Percentiles rank a stretch among this genome's conserved stretches.
Conservation (phyloP, 2,797 vertebrate species). For the Dendrocincla fuliginosa region DNA sequence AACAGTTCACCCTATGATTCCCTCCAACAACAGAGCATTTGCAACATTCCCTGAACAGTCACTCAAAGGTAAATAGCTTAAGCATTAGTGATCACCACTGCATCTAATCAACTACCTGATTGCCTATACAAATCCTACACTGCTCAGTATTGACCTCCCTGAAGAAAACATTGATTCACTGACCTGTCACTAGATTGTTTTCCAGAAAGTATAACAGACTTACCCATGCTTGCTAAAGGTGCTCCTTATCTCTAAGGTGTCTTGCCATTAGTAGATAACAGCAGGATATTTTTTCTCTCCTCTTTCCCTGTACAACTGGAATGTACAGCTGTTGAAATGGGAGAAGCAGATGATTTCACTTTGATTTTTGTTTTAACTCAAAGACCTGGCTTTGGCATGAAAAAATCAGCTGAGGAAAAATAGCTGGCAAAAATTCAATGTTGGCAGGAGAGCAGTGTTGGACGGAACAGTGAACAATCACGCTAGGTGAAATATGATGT, state of each 20-base stretch:
- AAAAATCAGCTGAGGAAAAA: constrained; percentile 28
- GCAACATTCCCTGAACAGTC: neutral
- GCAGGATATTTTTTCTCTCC: neutral
- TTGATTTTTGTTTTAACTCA: constrained; percentile 14
- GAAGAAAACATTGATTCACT: constrained; percentile 51
- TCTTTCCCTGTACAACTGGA: neutral
- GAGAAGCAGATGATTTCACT: constrained; percentile 14
- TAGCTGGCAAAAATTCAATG: neutral
- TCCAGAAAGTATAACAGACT: constrained; percentile 11
- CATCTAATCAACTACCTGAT: constrained; percentile 42
- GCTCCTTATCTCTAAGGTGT: constrained; percentile 3
- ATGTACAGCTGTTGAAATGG: constrained; percentile 3
- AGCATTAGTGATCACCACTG: constrained; percentile 4
- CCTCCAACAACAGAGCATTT: neutral
- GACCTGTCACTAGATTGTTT: constrained; percentile 53
- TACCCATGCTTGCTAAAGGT: neutral
- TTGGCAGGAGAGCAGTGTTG: neutral
- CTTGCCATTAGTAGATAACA: neutral
- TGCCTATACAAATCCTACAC: constrained; percentile 18
- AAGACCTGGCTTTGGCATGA: neutral
- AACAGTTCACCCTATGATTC: neutral
- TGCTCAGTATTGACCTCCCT: constrained; percentile 34
- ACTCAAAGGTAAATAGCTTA: constrained; percentile 33
- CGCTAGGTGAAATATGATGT: neutral
- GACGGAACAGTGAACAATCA: neutral